Base-by-base conservation (phyloP, 2,797 vertebrate genomes). In the Sebastiscus albofasciatus region DNA sequence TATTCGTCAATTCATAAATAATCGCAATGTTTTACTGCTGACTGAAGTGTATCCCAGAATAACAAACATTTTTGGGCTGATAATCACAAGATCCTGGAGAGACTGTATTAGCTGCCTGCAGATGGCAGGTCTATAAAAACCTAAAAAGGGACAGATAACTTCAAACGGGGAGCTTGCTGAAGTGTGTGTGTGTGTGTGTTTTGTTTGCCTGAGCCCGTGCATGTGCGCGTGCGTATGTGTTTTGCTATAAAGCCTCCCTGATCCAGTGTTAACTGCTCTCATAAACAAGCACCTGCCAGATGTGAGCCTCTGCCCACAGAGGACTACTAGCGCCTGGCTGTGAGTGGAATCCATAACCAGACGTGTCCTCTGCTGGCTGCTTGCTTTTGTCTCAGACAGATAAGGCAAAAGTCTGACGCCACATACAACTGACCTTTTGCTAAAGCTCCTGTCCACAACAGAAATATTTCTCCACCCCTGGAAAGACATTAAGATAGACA, bases 231-330 rank as follows among this genome's bases (percentile, higher is more conserved):
- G 75, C 16, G n/a, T 59, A 5, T 89, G 81, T 79, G 81, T 80
- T 82, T 75, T 77, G 74, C 72, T 27, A 64, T 82, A 86, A 87
- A 90, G 81, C 84, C 85, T 87, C 78, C 46, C 80, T 87, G 87
- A 92, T 92, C 90, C 83, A 68, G 54, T 87, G 89, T 91, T 93
- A 91, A 94, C 90, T 87, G 87, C 92, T 72, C 79, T 89, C 90
- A 86, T 91, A 93, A 94, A 93, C 88, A 92, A 91, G 81, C 79
- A 80, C 80, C 87, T 88, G 90, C 86, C 91, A 93, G 90, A 93
- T 91, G 90, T 90, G 90, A 87, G 89, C 85, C 67, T 78, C 80
- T 67, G 86, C 79, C 87, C 88, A 82, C 87, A 65, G 81, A 90
- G 84, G 90, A 85, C 72, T 26, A n/a, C 69, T 18, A 39, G 68